A percentile compares a stretch with the other conserved stretches of the same genome.
Evolutionary conservation across 2,113 vertebrate species (phyloP).

Genomic region (Podocnemis expansa): DNA sequence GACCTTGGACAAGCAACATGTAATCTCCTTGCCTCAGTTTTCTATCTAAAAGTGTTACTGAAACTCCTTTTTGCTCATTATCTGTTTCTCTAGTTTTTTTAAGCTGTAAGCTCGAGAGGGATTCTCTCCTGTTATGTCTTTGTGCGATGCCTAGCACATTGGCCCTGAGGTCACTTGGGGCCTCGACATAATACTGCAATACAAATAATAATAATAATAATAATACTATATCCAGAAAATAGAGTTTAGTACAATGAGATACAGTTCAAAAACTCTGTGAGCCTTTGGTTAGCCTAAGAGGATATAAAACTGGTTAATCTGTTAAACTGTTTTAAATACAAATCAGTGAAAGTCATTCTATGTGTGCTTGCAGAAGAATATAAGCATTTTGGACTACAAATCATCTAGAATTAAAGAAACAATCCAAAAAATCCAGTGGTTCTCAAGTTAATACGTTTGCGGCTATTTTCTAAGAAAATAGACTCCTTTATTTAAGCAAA

Average conservation of each 20-base stretch:
- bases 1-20: not conserved
- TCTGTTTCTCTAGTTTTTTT: not conserved
- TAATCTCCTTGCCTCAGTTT: not conserved
- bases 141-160: not conserved
- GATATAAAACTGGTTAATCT: not conserved
- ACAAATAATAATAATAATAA: slow-evolving; percentile 7
- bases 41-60: not conserved
- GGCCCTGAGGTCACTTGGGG: not conserved
- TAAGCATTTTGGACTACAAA: not conserved
- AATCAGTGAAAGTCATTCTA: not conserved
- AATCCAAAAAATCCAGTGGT: not conserved
- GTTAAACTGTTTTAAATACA: not conserved
- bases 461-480: not conserved
- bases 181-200: not conserved
- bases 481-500: not conserved
- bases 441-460: not conserved
- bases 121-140: not conserved
- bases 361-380: not conserved
- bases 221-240: slow-evolving; percentile 16
- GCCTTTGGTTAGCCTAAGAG: not conserved
- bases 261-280: slow-evolving; percentile 28
- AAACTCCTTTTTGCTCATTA: not conserved
- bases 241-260: not conserved
- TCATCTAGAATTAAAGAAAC: not conserved
- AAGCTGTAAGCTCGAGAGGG: not conserved